phyloP scores from a whole-genome alignment of 2,888 invertebrate genomes.

The Labia minor region DNA sequence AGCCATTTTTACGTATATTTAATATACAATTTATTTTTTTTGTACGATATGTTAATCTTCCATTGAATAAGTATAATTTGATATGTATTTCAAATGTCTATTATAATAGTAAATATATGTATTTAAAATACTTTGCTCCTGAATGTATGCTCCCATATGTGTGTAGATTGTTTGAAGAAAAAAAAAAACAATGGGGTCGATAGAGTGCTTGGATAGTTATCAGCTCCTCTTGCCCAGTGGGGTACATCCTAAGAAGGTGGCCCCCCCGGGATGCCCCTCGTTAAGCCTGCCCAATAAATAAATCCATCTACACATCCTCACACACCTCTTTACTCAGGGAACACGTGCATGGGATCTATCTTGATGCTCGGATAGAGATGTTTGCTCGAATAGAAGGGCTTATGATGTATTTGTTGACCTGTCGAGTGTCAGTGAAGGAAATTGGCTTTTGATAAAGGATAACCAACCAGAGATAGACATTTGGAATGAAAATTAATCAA shows the following conservation, averaged over 20 bases:
- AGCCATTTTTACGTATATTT: too few species aligned
- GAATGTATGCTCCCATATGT: too few species aligned
- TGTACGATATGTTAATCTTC: too few species aligned
- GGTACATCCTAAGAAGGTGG: neutral
- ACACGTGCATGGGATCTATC: neutral
- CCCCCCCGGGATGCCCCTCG: slow-evolving; percentile 1
- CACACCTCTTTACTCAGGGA: neutral
- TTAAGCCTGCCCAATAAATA: slow-evolving; percentile 6
- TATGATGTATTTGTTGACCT: neutral
- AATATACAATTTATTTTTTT: too few species aligned
- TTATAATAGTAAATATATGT: too few species aligned
- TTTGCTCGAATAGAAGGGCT: neutral
- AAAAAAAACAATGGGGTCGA: neutral
- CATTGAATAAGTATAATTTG: too few species aligned
- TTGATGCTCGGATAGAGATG: slow-evolving; percentile 1
- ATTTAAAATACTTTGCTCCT: too few species aligned
- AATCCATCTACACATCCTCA: slow-evolving; percentile 8
- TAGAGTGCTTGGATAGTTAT: neutral
- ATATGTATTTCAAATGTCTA: too few species aligned
- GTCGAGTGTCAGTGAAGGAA: neutral
- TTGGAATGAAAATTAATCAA: too few species aligned
- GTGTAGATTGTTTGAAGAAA: too few species aligned
- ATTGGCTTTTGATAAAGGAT: too few species aligned
- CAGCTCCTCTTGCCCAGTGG: neutral
- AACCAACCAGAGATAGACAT: too few species aligned